Percentiles rank a stretch among this genome's conserved stretches.
Conservation (phyloP, 2,113 vertebrate species). For the Triplophysa siluroides region DNA sequence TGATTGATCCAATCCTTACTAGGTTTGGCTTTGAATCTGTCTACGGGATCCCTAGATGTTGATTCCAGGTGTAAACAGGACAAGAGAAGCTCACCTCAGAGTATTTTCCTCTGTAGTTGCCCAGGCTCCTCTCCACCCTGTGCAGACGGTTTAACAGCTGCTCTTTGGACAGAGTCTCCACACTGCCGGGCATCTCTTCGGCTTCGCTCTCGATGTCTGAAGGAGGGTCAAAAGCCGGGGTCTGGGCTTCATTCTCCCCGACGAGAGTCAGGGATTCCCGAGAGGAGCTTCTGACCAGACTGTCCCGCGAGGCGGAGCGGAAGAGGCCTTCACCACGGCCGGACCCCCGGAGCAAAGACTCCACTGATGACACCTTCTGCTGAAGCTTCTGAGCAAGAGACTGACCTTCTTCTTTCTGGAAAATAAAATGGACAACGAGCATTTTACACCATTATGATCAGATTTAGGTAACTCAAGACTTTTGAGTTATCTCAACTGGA, state of each 20-base stretch:
- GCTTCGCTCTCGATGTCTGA: conserved; percentile 94
- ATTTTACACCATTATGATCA: not conserved
- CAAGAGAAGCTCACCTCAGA: conserved; percentile 78
- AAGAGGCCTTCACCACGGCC: conserved; percentile 83
- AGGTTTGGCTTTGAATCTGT: no score
- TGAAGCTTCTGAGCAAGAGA: conserved; percentile 91
- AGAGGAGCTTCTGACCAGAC: conserved; percentile 82
- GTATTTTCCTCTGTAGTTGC: conserved; percentile 87
- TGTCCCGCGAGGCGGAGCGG: conserved; percentile 87
- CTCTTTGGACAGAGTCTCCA: conserved; percentile 82
- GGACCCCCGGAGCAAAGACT: conserved; percentile 88
- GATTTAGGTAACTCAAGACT: not conserved
- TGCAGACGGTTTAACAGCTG: conserved; percentile 82
- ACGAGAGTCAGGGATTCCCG: conserved; percentile 85
- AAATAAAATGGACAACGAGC: not conserved
- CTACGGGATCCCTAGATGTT: no score
- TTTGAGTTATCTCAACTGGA: no score
- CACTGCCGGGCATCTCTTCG: conserved; percentile 77
- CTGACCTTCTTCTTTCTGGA: conserved; percentile 79
- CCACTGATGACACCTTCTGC: conserved; percentile 88
- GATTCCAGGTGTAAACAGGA: no score
- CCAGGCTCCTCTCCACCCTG: conserved; percentile 84
- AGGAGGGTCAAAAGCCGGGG: conserved; percentile 79
- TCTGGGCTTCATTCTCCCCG: conserved; percentile 71
- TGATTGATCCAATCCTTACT: not conserved